A percentile compares a stretch with the other conserved stretches of the same genome.
Evolutionary conservation across 2,113 vertebrate genomes (phyloP).

Genomic region (Uria lomvia): DNA sequence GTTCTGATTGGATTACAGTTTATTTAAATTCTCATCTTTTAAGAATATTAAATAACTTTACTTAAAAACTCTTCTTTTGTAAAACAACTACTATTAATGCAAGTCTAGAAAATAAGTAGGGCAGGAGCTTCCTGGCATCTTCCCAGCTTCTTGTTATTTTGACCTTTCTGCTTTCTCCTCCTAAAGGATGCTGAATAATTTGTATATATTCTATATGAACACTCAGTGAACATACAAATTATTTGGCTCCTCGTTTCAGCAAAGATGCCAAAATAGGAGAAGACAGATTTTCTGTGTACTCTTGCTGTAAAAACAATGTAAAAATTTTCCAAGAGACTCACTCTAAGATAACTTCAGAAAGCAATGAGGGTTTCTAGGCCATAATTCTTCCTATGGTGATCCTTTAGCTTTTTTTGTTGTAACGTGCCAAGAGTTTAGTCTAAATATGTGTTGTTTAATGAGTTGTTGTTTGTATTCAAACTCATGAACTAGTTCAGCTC

Average conservation of each 20-base stretch:
- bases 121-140: background rate
- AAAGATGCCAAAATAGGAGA: conserved; percentile 50
- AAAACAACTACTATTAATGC: background rate
- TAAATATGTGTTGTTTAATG: conserved; percentile 53
- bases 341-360: conserved; percentile 32
- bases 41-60: background rate
- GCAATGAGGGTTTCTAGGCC: background rate
- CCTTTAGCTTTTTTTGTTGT: conserved; percentile 16
- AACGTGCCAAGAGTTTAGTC: conserved; percentile 28
- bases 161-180: conserved; percentile 20
- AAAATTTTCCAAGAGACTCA: background rate
- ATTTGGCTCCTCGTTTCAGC: conserved; percentile 30
- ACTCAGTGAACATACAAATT: conserved; percentile 3
- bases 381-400: conserved; percentile 49
- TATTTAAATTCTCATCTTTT: conserved; percentile 10
- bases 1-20: background rate
- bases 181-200: conserved; percentile 22
- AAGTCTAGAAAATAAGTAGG: background rate
- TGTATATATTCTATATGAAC: conserved; percentile 53
- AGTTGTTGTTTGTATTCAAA: conserved; percentile 47
- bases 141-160: conserved; percentile 13
- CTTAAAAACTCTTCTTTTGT: background rate
- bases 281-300: conserved; percentile 47
- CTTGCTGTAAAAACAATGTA: conserved; percentile 34
- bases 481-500: conserved; percentile 37